Base-by-base conservation (phyloP, 1,140 invertebrate genomes). In the Papilio polyxenes region DNA sequence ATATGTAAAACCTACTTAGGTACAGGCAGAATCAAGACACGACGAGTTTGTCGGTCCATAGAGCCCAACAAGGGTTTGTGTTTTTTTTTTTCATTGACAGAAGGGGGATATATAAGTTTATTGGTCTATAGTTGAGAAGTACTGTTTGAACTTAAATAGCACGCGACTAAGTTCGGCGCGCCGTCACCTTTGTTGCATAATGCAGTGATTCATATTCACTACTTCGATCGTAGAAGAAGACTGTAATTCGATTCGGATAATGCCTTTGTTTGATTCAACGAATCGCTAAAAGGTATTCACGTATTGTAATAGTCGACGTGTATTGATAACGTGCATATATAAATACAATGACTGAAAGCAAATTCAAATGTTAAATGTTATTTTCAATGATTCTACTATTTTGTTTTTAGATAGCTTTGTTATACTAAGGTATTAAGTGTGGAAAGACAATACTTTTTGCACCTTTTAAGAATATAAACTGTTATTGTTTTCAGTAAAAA, bases 231-330 rank as follows among this genome's bases (percentile, higher is more conserved):
- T 56, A 20, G n/a, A 79, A 76, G 56, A 77, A 77, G 56, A 72
- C 44, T 23, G 65, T 82, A 79, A 79, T 82, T 79, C 49, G 51
- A 56, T 82, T 56, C 76, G 82, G 15, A 79, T 74, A 82, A 82
- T n/a, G 59, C 23, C 69, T 76, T 76, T 76, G 48, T 76, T 76
- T 53, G 10, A 49, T 76, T 56, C 75, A 51, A 76, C 23, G 75
- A 76, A 76, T 53, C 48, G 10, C 51, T 49, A 56, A 76, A 76
- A 51, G 53, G 75, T 56, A 23, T 53, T 49, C 44, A 13, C 20
- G 75, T 53, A 53, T 76, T 56, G 75, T 31, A 72, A 72, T 31
- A 40, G 65, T 40, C 13, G 65, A 72, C 65, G 11, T 72, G 37
- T 72, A 40, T 72, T 72, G 15, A 72, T 72, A 72, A 69, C 31